phyloP scores from a whole-genome alignment of 2,113 vertebrate species.

The Chascanopsetta lugubris region DNA sequence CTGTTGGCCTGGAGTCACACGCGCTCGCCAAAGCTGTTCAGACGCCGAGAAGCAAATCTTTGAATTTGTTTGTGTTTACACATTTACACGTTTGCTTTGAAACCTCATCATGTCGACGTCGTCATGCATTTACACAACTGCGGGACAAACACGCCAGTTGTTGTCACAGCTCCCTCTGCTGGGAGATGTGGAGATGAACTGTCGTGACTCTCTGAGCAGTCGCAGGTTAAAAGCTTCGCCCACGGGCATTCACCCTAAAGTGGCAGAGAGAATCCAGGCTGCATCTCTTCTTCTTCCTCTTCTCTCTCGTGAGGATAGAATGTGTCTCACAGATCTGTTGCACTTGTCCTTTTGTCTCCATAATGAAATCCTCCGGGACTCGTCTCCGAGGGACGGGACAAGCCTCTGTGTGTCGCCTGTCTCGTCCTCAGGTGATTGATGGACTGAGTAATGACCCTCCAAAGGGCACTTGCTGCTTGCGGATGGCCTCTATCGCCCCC shows the following conservation, averaged over 20 bases:
- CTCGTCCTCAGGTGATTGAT: constrained; percentile 51
- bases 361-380: constrained; percentile 4
- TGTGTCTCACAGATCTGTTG: constrained; percentile 3
- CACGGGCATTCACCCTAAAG: constrained; percentile 22
- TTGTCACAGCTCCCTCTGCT: not conserved
- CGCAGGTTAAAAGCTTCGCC: constrained; percentile 38
- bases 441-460: constrained; percentile 24
- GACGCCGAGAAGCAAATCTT: not conserved
- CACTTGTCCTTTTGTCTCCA: not conserved
- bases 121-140: not conserved
- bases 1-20: not conserved
- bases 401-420: not conserved
- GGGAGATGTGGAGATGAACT: constrained; percentile 16
- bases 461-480: constrained; percentile 48
- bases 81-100: not conserved
- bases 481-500: constrained; percentile 43
- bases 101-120: not conserved
- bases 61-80: constrained; percentile 16
- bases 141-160: not conserved
- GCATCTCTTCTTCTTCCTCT: too few species aligned
- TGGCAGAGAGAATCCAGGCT: not conserved
- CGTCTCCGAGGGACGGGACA: constrained; percentile 14
- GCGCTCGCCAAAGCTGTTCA: not conserved
- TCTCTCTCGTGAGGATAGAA: not conserved
- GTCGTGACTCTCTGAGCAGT: not conserved